Conservation (phyloP, 2,797 vertebrate species). For the Emydoidea blandingii region DNA sequence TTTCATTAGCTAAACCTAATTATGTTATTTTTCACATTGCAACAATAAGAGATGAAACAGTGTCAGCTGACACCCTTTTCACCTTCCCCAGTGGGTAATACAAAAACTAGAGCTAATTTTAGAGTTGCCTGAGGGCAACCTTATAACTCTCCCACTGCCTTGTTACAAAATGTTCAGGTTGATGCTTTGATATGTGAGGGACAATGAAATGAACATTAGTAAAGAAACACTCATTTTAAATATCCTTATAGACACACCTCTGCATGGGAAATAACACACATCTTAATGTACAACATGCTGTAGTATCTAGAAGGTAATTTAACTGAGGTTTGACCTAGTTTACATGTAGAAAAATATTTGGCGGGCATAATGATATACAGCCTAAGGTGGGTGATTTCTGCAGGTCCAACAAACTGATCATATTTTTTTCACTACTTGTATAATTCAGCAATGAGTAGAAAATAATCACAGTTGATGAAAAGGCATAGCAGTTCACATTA, state of each 20-base stretch:
- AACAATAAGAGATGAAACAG: neutral
- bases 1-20: neutral
- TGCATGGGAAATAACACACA: neutral
- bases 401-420: neutral
- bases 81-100: neutral
- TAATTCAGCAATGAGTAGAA: neutral
- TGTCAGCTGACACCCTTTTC: neutral
- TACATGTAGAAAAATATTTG: neutral
- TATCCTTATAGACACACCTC: neutral
- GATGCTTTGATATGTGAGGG: neutral
- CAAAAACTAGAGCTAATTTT: neutral
- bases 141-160: neutral
- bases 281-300: no score
- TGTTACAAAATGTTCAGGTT: neutral
- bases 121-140: neutral
- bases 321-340: neutral
- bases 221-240: neutral
- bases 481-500: neutral
- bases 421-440: neutral
- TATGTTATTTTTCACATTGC: neutral
- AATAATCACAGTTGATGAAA: neutral
- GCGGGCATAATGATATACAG: neutral
- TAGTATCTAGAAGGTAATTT: neutral
- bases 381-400: neutral
- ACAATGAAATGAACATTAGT: neutral